Conservation (phyloP, 2,113 vertebrate genomes). For the Theristicus caerulescens region DNA sequence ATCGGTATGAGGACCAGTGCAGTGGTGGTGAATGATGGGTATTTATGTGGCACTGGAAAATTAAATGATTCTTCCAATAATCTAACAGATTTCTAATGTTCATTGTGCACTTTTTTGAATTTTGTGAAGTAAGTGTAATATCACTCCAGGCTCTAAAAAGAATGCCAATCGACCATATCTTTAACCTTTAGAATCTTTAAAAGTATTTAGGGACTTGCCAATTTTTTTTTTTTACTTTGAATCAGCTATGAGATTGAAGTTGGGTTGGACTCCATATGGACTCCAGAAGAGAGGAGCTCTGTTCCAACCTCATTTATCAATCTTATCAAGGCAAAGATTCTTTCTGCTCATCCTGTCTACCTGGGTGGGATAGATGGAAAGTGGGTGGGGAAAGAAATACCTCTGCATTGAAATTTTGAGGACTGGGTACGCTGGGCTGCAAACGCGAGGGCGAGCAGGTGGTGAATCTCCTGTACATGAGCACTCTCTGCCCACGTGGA, state of each 20-base stretch:
- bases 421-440: not conserved
- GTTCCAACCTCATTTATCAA: conserved; percentile 62
- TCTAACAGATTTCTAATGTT: not conserved
- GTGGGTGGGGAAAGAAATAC: conserved; percentile 39
- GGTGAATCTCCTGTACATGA: not conserved
- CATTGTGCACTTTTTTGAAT: not conserved
- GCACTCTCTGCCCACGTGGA: not conserved
- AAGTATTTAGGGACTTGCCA: conserved; percentile 31
- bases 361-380: conserved; percentile 63
- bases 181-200: conserved; percentile 44
- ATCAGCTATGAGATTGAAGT: conserved; percentile 32
- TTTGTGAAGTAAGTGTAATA: conserved; percentile 4
- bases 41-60: not conserved
- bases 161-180: conserved; percentile 20
- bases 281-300: conserved; percentile 41
- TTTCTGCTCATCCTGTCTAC: conserved; percentile 59
- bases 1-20: not conserved
- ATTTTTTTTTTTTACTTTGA: not conserved
- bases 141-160: conserved; percentile 30
- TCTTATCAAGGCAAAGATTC: conserved; percentile 57
- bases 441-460: not conserved
- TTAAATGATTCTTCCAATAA: not conserved
- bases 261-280: conserved; percentile 59
- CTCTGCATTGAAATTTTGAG: not conserved
- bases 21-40: not conserved